Conservation (phyloP, 2,797 vertebrate species). For the Phoxinus dragarum region DNA sequence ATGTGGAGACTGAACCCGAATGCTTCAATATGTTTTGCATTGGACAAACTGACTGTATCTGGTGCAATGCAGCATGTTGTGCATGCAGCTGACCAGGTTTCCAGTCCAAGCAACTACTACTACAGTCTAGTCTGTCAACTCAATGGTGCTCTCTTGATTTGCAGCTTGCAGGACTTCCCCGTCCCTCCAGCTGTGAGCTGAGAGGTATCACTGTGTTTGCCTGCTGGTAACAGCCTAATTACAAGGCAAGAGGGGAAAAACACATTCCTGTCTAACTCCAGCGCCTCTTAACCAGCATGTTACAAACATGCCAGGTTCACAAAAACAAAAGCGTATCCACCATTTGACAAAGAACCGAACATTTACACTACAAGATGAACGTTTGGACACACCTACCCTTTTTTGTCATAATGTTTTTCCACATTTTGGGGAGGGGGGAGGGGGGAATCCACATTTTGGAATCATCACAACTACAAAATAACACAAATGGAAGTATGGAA, state of each 20-base stretch:
- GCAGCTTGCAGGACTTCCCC: constrained; percentile 47
- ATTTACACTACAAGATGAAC: not conserved
- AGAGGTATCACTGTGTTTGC: constrained; percentile 70
- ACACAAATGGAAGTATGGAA: not conserved
- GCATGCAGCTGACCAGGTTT: constrained; percentile 41
- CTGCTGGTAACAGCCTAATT: constrained; percentile 80
- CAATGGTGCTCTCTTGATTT: constrained; percentile 31
- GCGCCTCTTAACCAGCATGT: constrained; percentile 68
- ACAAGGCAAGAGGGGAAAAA: constrained; percentile 70
- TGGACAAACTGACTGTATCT: not conserved
- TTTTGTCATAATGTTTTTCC: not conserved
- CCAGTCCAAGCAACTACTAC: not conserved
- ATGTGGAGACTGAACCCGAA: constrained; percentile 1
- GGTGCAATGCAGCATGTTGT: not conserved
- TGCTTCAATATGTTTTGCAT: constrained; percentile 19
- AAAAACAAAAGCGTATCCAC: constrained; percentile 34
- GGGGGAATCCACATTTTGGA: not conserved
- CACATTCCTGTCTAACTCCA: constrained; percentile 73
- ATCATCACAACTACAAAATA: not conserved
- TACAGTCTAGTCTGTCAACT: constrained; percentile 10
- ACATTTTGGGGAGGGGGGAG: not conserved
- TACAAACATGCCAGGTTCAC: constrained; percentile 55
- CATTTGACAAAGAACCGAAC: not conserved
- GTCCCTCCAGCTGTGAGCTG: constrained; percentile 54
- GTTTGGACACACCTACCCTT: not conserved